Conservation (phyloP, 2,113 vertebrate species). For the Chitala chitala region DNA sequence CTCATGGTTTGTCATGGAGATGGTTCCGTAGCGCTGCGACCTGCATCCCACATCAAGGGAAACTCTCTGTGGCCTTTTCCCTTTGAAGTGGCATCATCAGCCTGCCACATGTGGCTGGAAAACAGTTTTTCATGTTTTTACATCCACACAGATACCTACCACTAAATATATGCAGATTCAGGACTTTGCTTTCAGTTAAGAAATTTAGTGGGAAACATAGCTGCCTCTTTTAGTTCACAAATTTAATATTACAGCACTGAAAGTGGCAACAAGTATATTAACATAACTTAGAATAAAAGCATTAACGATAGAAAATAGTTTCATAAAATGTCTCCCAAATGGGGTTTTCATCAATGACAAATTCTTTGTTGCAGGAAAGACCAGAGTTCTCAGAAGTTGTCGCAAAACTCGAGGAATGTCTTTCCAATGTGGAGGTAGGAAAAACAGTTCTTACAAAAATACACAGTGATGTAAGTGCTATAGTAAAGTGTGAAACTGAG, state of each 20-base stretch:
- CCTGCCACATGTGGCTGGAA: constrained; percentile 13
- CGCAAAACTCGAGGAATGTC: constrained; percentile 81
- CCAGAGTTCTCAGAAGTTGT: constrained; percentile 92
- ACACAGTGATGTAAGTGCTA: background rate
- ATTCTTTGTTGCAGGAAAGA: constrained; percentile 68
- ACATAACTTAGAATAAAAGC: background rate
- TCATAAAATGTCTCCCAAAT: background rate
- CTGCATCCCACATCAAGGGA: constrained; percentile 32
- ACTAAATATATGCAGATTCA: background rate
- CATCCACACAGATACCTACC: too few relatives aligned
- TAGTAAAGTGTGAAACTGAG: background rate
- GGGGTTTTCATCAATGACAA: background rate
- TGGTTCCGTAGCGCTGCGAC: constrained; percentile 25
- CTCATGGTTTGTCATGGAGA: constrained; percentile 36
- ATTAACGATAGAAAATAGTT: background rate
- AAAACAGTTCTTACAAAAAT: too few relatives aligned
- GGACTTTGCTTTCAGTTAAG: background rate
- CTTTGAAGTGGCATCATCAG: constrained; percentile 46
- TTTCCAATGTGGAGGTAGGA: constrained; percentile 85
- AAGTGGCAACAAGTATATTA: background rate
- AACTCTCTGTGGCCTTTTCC: constrained; percentile 34
- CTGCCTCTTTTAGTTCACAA: background rate
- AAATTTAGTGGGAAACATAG: background rate
- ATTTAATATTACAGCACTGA: background rate
- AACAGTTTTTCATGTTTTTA: background rate